Conservation (phyloP, 2,113 vertebrate genomes). For the Malurus alboscapulatus region DNA sequence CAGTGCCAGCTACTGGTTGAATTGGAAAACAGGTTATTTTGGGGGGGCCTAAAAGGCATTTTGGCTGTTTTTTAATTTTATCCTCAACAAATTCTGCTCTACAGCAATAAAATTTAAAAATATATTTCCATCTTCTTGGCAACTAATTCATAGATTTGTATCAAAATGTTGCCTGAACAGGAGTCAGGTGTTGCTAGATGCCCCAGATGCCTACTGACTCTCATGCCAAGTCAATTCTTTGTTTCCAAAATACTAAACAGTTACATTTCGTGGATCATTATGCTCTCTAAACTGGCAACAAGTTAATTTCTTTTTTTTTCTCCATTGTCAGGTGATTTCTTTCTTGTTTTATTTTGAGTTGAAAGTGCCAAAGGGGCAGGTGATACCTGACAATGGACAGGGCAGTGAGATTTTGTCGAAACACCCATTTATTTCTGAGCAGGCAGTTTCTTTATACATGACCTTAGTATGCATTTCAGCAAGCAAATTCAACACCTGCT, state of each 20-base stretch:
- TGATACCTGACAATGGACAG: background rate
- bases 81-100: background rate
- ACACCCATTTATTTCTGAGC: background rate
- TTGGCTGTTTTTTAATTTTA: background rate
- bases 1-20: constrained; percentile 16
- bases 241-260: background rate
- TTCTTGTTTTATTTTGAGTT: background rate
- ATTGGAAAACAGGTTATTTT: background rate
- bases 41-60: background rate
- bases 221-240: background rate
- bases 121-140: background rate
- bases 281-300: background rate
- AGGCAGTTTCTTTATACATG: background rate
- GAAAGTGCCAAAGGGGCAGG: background rate
- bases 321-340: background rate
- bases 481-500: background rate
- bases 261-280: background rate
- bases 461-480: background rate
- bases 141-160: background rate
- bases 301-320: background rate
- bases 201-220: background rate
- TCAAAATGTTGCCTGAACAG: background rate
- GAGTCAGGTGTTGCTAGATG: background rate
- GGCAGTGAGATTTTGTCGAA: background rate
- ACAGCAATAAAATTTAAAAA: background rate